A percentile compares a stretch with the other conserved stretches of the same genome.
Conservation (phyloP, 2,113 vertebrate species). For the Beaufortia kweichowensis region DNA sequence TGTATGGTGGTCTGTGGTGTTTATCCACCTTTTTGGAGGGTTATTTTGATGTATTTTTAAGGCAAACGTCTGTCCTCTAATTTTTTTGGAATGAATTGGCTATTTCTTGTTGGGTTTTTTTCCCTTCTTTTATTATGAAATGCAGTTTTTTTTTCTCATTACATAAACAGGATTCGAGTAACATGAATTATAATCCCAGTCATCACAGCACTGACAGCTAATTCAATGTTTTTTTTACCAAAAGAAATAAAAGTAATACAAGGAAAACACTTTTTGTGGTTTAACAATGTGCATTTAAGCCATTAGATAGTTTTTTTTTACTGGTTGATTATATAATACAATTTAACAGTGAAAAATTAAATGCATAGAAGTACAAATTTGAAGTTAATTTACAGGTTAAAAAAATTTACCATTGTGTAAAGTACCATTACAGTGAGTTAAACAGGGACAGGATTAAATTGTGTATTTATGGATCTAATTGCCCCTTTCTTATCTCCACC, state of each 20-base stretch:
- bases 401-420: too few species aligned
- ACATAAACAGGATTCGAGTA: background rate
- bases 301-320: too few species aligned
- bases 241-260: slow-evolving; percentile 8
- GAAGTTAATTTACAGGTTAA: too few species aligned
- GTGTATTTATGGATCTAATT: too few species aligned
- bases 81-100: slow-evolving; percentile 54
- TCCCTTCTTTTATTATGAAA: background rate
- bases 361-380: too few species aligned
- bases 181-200: slow-evolving; percentile 4
- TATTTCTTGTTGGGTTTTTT: background rate
- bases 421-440: background rate
- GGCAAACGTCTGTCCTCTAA: background rate
- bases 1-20: slow-evolving; percentile 32
- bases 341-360: background rate
- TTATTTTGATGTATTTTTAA: background rate
- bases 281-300: background rate
- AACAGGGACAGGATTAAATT: too few species aligned
- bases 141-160: background rate
- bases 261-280: background rate
- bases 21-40: background rate
- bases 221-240: background rate
- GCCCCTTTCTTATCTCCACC: too few species aligned
- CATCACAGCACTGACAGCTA: background rate
- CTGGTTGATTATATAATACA: too few species aligned